Conservation (phyloP, 2,888 invertebrate genomes). For the Eugnorisma glareosa region DNA sequence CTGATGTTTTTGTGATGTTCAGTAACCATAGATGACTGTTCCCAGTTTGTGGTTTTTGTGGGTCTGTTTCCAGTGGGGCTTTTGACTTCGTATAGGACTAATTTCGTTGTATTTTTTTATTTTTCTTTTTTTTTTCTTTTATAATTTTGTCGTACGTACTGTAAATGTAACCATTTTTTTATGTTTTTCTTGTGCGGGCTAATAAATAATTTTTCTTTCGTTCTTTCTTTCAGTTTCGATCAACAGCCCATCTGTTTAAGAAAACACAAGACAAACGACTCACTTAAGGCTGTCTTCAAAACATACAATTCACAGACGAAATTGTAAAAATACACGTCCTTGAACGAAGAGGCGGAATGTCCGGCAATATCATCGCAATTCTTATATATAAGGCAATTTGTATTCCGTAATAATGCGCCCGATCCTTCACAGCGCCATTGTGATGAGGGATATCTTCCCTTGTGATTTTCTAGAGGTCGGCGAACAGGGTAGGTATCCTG, state of each 20-base stretch:
- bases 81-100: too few relatives aligned
- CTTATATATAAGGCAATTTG: constrained; percentile 73
- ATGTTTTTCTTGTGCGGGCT: too few relatives aligned
- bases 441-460: constrained; percentile 52
- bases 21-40: neutral
- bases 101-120: too few relatives aligned
- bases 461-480: constrained; percentile 47
- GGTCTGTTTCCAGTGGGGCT: too few relatives aligned
- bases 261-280: constrained; percentile 29
- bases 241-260: neutral
- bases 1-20: neutral
- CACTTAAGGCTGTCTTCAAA: constrained; percentile 18
- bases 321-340: constrained; percentile 58
- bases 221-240: too few relatives aligned
- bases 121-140: too few relatives aligned
- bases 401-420: constrained; percentile 70
- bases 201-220: too few relatives aligned
- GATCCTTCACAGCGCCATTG: constrained; percentile 58
- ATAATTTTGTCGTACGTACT: too few relatives aligned
- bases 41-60: too few relatives aligned
- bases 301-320: constrained; percentile 37
- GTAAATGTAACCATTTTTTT: too few relatives aligned
- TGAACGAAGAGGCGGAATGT: constrained; percentile 50
- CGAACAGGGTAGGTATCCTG: constrained; percentile 15
- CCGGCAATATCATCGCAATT: constrained; percentile 69